phyloP scores from a whole-genome alignment of 2,113 vertebrate genomes.

The Pomatorhinus ruficollis region DNA sequence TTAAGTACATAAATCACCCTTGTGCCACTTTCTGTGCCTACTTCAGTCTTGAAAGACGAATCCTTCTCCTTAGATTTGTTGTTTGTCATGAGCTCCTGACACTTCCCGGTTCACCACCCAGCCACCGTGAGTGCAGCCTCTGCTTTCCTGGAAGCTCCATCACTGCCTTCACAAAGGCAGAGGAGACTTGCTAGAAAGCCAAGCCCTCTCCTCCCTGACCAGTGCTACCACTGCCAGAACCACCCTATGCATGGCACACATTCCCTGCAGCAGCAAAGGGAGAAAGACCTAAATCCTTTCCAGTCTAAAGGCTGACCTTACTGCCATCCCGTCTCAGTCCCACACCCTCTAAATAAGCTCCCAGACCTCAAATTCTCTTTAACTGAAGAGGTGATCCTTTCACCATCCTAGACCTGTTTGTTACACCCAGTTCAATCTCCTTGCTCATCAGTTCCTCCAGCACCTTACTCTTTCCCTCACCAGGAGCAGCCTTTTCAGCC shows the following conservation, averaged over 20 bases:
- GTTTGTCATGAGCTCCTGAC: background rate
- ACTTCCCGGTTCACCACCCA: background rate
- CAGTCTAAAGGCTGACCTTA: background rate
- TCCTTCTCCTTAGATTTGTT: background rate
- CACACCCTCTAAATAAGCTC: background rate
- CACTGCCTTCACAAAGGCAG: accelerated
- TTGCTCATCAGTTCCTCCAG: background rate
- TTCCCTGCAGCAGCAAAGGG: background rate
- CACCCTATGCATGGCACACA: accelerated
- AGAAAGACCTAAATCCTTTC: background rate
- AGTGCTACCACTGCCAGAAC: background rate
- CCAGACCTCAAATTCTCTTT: background rate
- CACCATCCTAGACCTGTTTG: background rate
- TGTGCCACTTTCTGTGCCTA: background rate
- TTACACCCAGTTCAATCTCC: background rate
- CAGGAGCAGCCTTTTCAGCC: background rate
- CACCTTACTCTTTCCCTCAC: background rate
- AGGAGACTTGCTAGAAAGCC: background rate
- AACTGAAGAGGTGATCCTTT: background rate
- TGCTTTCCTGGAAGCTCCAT: background rate
- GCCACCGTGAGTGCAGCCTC: background rate
- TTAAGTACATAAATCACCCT: background rate
- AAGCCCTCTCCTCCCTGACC: background rate
- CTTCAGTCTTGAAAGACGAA: background rate
- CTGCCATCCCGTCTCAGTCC: background rate